phyloP scores from a whole-genome alignment of 2,113 vertebrate species.

The Cyanoliseus patagonus region DNA sequence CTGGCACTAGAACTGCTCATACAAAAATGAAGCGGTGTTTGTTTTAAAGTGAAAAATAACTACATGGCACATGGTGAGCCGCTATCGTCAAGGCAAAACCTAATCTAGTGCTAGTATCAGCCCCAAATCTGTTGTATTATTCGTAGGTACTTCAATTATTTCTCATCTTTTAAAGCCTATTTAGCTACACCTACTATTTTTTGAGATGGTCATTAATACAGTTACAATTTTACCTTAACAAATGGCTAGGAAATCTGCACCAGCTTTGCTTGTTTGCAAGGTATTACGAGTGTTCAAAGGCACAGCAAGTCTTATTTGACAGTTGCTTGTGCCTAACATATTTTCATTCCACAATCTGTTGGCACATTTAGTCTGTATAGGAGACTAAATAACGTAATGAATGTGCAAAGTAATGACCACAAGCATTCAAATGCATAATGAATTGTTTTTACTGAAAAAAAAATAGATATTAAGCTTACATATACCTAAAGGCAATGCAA shows the following conservation, averaged over 20 bases:
- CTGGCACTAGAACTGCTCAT: conserved; percentile 36
- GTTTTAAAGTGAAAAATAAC: conserved; percentile 68
- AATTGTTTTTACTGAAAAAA: background rate
- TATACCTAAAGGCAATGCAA: background rate
- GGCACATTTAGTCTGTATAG: background rate
- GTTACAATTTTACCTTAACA: background rate
- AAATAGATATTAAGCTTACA: background rate
- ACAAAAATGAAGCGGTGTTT: conserved; percentile 59
- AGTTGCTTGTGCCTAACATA: background rate
- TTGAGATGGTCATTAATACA: background rate
- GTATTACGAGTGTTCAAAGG: background rate
- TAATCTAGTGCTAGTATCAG: background rate
- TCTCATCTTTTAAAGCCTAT: background rate
- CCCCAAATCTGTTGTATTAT: background rate
- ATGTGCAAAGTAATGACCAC: background rate
- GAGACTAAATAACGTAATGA: background rate
- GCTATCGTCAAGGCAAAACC: conserved; percentile 1
- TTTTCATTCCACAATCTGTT: background rate
- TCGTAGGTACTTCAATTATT: background rate
- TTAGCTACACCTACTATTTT: background rate
- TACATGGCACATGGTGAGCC: conserved; percentile 33
- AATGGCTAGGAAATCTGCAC: background rate
- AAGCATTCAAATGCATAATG: background rate
- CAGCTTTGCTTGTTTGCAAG: background rate
- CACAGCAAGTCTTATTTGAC: background rate